A percentile compares a stretch with the other conserved stretches of the same genome.
phyloP scores from a whole-genome alignment of 2,113 vertebrate species.

The Chloropsis hardwickii region DNA sequence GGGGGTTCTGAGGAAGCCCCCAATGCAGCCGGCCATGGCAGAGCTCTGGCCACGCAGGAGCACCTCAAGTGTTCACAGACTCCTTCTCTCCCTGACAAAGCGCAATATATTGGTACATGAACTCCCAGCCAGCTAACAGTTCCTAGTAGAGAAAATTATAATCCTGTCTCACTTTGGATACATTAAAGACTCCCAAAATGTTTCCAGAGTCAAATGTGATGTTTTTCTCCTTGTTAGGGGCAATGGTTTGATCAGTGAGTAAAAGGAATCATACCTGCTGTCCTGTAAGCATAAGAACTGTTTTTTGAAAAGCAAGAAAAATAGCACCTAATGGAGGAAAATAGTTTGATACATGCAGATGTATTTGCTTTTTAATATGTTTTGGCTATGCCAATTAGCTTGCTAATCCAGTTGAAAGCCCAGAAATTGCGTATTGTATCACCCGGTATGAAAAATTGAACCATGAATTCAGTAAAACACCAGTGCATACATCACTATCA shows the following conservation, averaged over 20 bases:
- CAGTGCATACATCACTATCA: neutral
- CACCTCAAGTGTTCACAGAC: neutral
- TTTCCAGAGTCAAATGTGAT: neutral
- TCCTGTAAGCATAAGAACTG: neutral
- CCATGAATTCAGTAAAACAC: neutral
- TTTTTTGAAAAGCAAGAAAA: neutral
- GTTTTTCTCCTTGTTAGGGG: neutral
- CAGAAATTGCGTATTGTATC: neutral
- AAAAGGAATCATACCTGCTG: neutral
- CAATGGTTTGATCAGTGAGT: neutral
- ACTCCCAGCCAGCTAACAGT: neutral
- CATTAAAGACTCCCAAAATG: neutral
- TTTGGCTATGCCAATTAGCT: neutral
- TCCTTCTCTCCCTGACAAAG: neutral
- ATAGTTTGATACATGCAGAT: neutral
- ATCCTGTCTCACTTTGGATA: neutral
- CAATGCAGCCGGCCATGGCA: neutral
- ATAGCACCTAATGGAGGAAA: neutral
- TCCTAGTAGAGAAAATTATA: neutral
- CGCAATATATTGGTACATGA: neutral
- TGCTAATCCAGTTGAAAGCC: neutral
- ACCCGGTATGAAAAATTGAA: rapidly evolving
- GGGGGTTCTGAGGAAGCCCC: neutral
- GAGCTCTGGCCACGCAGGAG: neutral
- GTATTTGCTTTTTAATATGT: neutral